phyloP scores from a whole-genome alignment of 2,113 vertebrate genomes.

The Bubo bubo region DNA sequence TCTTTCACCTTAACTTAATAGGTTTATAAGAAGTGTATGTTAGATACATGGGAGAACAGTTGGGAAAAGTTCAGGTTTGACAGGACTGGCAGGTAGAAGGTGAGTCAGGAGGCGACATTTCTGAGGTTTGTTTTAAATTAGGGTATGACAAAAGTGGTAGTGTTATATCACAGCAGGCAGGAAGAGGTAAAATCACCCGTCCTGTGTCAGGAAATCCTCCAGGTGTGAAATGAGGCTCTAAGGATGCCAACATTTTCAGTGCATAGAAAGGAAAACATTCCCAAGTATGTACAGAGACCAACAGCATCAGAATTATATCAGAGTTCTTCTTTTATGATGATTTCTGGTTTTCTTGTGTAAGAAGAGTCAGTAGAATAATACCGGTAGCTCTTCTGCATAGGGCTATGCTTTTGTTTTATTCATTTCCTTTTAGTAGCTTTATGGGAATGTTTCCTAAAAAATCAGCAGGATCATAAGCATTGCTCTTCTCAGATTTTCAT shows the following conservation, averaged over 20 bases:
- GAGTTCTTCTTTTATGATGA: background rate
- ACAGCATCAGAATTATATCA: background rate
- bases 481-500: background rate
- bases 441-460: background rate
- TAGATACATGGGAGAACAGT: background rate
- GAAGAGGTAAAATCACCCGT: background rate
- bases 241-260: background rate
- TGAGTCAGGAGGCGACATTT: slow-evolving; percentile 9
- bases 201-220: slow-evolving; percentile 26
- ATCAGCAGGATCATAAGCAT: background rate
- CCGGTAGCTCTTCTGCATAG: background rate
- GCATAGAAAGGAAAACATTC: background rate
- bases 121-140: slow-evolving; percentile 37
- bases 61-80: background rate
- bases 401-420: background rate
- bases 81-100: background rate
- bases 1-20: background rate
- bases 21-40: background rate
- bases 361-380: background rate
- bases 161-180: background rate
- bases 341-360: background rate
- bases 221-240: background rate
- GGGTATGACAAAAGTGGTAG: background rate
- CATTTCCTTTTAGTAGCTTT: background rate
- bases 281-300: background rate